Base-by-base conservation (phyloP, 1,140 invertebrate genomes). In the Eufriesea mexicana region DNA sequence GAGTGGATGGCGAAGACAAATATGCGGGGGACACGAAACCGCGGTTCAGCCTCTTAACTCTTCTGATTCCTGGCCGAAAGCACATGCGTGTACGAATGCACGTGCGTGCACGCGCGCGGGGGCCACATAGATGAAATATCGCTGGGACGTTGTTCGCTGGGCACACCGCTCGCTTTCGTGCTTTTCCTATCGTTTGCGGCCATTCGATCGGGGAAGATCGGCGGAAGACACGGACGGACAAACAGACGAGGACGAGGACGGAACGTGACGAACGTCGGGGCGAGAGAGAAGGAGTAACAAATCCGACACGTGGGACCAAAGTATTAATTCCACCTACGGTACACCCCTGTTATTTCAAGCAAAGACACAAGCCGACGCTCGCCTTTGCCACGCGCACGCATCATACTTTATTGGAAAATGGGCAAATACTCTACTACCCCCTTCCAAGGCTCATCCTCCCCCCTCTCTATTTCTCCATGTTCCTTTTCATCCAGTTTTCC, bases 381-480 rank as follows among this genome's bases (percentile, higher is more conserved):
- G 83, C 59, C 77, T 88, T 72, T 67, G 91, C 74, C 93, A 93
- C 91, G 92, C 90, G 93, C 87, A 91, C 77, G 78, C 83, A 90
- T 91, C 90, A 86, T 89, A 89, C 93, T 94, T 94, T 94, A 94
- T 94, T 94, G 93, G 89, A 92, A 93, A 93, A 92, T 92, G 93
- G 93, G 90, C 91, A 94, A 94, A 94, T 91, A 94, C 76, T 59
- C 55, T 67, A 45, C 84, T 28, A 28, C 16, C 45, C 67, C 35
- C 59, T 71, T 42, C 61, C 64, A n/a, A n/a, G 20, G 25, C 55
- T 23, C 68, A 68, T 68, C 23, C 35, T 57, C 45, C 55, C 25
- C 18, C 18, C 42, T 62, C 67, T 71, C 51, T 79, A 59, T 86
- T 51, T 45, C 14, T 57, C 1, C 12, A 55, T n/a, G 51, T 75